Evolutionary conservation across 1,140 invertebrate species (phyloP).

Genomic region (Tyrophagus putrescentiae): DNA sequence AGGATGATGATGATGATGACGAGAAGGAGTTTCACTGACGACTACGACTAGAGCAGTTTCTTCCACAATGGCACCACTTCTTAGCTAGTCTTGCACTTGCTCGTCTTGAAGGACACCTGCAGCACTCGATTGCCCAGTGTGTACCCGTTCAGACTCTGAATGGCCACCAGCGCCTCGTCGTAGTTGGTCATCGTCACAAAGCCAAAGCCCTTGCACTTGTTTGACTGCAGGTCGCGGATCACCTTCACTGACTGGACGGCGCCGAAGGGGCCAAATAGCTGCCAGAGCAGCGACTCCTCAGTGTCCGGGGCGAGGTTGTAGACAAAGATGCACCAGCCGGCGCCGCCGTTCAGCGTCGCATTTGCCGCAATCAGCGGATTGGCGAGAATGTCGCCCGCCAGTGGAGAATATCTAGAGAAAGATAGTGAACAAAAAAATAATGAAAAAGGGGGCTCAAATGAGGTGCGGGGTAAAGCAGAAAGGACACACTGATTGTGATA

Average conservation of each 20-base stretch:
- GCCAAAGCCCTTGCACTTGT: slow-evolving; percentile 99
- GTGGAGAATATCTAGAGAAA: slow-evolving; percentile 80
- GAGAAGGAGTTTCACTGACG: too few species aligned
- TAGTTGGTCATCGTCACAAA: slow-evolving; percentile 99
- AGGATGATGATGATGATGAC: too few species aligned
- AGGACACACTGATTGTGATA: neutral
- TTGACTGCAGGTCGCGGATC: slow-evolving; percentile 89
- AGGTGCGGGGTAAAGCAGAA: slow-evolving; percentile 16
- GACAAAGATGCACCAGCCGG: slow-evolving; percentile 96
- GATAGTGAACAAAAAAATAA: too few species aligned
- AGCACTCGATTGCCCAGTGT: slow-evolving; percentile 89
- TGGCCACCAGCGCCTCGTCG: slow-evolving; percentile 91
- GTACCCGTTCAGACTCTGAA: slow-evolving; percentile 93
- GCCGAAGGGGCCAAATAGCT: slow-evolving; percentile 95
- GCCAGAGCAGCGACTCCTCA: slow-evolving; percentile 96
- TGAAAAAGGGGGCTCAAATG: slow-evolving; percentile 26
- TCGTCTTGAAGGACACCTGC: slow-evolving; percentile 94
- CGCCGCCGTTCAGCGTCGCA: slow-evolving; percentile 42
- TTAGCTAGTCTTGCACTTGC: slow-evolving; percentile 35
- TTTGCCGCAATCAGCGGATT: slow-evolving; percentile 69
- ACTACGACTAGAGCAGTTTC: too few species aligned
- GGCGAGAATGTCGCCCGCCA: slow-evolving; percentile 70
- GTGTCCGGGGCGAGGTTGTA: slow-evolving; percentile 96
- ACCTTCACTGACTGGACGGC: slow-evolving; percentile 97
- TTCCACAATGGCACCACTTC: too few species aligned